These are phyloP conservation scores for Corticium candelabrum DNA, from an alignment of 37 sponge, comb jelly and placozoan species.

Conservation along the genomic window DNA sequence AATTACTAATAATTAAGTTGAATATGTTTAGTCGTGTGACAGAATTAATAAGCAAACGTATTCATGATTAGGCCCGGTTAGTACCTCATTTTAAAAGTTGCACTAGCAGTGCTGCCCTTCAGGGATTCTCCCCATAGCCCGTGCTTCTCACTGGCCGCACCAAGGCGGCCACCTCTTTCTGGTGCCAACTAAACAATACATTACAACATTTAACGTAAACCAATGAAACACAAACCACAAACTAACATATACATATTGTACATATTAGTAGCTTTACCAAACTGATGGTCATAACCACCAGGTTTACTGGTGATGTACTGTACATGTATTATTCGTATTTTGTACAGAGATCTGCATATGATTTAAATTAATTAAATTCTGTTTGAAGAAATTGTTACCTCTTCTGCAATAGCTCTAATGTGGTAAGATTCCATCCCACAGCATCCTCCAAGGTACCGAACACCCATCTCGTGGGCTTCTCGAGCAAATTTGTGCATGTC, in stretches of 20 bases:
- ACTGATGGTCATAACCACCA: too few species aligned
- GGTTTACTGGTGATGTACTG: too few species aligned
- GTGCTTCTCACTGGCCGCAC: constrained; percentile 18
- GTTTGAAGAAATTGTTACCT: not conserved
- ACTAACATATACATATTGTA: too few species aligned
- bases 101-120: not conserved
- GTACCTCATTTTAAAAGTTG: not conserved
- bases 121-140: constrained; percentile 12
- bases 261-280: too few species aligned
- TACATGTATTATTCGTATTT: too few species aligned
- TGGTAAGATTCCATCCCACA: constrained; percentile 12
- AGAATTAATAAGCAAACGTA: not conserved
- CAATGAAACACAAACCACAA: too few species aligned
- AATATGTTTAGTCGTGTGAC: too few species aligned
- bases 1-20: too few species aligned
- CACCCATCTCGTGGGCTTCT: constrained; percentile 14
- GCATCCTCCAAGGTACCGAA: constrained; percentile 16
- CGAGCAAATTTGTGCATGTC: constrained; percentile 3
- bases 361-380: not conserved
- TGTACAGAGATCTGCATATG: too few species aligned
- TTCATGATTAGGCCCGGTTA: not conserved
- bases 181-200: not conserved
- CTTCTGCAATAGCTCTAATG: constrained; percentile 10
- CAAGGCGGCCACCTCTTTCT: not conserved
- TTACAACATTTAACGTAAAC: too few species aligned